A percentile compares a stretch with the other conserved stretches of the same genome.
These are phyloP conservation scores for Hapalemur alaotrensis DNA, from an alignment of 2,797 vertebrate genomes.

Conservation along the genomic window DNA sequence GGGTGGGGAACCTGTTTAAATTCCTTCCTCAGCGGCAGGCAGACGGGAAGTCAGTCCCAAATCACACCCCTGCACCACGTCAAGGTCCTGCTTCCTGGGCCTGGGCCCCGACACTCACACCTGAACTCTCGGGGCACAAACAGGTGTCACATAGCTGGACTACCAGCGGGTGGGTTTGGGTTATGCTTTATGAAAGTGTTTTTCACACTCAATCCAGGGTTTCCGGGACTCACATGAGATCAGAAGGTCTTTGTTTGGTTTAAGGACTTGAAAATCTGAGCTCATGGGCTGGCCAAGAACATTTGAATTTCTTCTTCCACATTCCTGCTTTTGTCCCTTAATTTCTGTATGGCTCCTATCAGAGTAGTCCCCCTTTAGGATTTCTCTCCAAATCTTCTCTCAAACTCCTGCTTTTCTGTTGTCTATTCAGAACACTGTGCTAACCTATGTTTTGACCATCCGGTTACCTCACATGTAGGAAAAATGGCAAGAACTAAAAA, in stretches of 20 bases:
- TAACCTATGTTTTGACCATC: neutral
- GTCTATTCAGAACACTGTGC: fast-evolving
- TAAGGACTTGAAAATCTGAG: neutral
- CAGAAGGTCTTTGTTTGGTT: neutral
- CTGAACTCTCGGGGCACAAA: no score
- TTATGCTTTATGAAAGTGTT: neutral
- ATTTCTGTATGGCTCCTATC: neutral
- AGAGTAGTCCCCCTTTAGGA: neutral
- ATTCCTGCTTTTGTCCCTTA: no score
- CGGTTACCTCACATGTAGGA: neutral
- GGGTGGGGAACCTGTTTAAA: no score
- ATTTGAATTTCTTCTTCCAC: neutral
- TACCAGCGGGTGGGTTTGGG: neutral
- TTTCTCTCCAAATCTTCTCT: neutral
- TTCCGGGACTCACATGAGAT: neutral
- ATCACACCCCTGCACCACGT: fast-evolving
- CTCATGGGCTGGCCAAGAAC: no score
- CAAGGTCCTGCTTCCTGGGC: fast-evolving
- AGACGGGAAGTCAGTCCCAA: no score
- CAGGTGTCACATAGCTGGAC: neutral
- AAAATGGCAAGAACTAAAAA: neutral
- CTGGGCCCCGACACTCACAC: neutral
- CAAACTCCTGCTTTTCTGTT: neutral
- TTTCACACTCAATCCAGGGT: neutral
- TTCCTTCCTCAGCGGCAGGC: neutral